Base-by-base conservation (phyloP, 1,140 invertebrate species). In the Atopsyche davidsoni region DNA sequence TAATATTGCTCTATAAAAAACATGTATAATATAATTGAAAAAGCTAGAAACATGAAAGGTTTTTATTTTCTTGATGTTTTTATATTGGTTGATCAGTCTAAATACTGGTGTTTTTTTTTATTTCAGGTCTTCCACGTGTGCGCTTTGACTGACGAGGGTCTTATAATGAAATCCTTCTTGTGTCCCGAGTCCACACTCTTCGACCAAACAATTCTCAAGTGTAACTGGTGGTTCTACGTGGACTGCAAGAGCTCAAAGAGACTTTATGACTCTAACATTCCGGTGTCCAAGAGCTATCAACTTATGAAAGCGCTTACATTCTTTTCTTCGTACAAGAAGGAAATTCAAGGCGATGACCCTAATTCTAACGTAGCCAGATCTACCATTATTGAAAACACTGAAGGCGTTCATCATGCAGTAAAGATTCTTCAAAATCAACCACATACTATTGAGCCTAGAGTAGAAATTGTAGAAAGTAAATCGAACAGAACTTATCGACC, bases 181-280 rank as follows among this genome's bases (percentile, higher is more conserved):
- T 92, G 89, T 63, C 89, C 89, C 0, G 87, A 91, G 66, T 89
- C 85, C 13, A 92, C 89, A 0, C 75, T 91, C 11, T 92, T 92
- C 64, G 89, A 92, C 63, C 86, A 90, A 64, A 87, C 87, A 2
- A 89, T 92, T 42, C 72, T 92, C 0, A 89, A 90, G 63, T 92
- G 89, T 67, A 92, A 92, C 63, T 92, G 88, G 87, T 91, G 87
- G 86, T 89, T 91, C 69, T 91, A 89, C 67, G 87, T 91, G 0
- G 88, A 92, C 61, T 92, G 89, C 65, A 86, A 87, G 68, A 77
- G 79, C 23, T 88, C 87, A 1, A 81, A 78, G 55, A 79, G 76
- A 41, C 70, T 90, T 24, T 92, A 91, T 65, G 87, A 91, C 59
- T 89, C 87, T 3, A 92, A 92, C 61, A 89, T 91, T 35, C 88